These are phyloP conservation scores for Gymnogyps californianus DNA, from an alignment of 2,113 vertebrate genomes.

Conservation along the genomic window DNA sequence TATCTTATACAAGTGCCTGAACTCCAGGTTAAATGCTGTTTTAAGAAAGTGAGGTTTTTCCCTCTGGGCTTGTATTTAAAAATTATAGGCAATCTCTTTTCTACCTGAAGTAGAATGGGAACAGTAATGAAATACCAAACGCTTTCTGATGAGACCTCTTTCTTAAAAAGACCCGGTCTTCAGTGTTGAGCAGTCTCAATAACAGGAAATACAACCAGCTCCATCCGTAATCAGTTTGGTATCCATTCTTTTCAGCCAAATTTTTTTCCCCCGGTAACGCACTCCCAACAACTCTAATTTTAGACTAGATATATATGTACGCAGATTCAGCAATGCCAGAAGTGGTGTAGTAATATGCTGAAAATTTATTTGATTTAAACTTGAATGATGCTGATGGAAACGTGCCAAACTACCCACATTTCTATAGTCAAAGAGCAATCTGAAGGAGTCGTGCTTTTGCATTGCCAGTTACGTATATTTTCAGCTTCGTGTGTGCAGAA, in stretches of 20 bases:
- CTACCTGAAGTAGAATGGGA: not conserved
- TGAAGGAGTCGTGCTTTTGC: not conserved
- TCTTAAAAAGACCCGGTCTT: not conserved
- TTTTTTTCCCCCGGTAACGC: rapidly evolving
- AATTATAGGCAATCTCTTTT: not conserved
- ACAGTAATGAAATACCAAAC: not conserved
- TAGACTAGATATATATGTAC: not conserved
- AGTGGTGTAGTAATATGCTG: not conserved
- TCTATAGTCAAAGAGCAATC: not conserved
- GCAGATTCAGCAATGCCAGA: not conserved
- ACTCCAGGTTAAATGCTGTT: not conserved
- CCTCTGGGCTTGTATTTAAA: not conserved
- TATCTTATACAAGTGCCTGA: not conserved
- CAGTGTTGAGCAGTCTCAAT: not conserved
- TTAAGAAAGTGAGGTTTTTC: not conserved
- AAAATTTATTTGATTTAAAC: not conserved
- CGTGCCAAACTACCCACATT: not conserved
- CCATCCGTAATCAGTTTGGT: not conserved
- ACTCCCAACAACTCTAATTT: conserved; percentile 20
- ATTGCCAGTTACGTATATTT: rapidly evolving
- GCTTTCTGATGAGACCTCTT: not conserved
- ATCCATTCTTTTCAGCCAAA: not conserved
- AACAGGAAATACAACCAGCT: not conserved
- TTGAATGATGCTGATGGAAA: not conserved
- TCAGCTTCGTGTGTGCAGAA: not conserved